A percentile compares a stretch with the other conserved stretches of the same genome.
Evolutionary conservation across 2,888 invertebrate genomes (phyloP).

Genomic region (Drosophila borealis): DNA sequence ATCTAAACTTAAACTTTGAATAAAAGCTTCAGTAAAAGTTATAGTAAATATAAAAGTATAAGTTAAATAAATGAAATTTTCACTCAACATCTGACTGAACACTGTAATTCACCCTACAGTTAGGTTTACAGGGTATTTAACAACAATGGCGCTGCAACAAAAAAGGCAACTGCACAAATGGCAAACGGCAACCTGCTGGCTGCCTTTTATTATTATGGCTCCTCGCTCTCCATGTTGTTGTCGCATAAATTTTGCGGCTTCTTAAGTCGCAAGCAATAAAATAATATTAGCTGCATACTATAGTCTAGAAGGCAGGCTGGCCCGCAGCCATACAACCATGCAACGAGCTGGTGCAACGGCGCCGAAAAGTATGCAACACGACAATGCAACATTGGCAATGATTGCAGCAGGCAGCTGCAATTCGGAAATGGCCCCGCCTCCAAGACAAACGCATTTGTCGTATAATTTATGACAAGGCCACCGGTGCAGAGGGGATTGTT

Average conservation of each 20-base stretch:
- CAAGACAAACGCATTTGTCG: constrained; percentile 79
- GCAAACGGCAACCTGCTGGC: constrained; percentile 49
- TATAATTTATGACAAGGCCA: constrained; percentile 73
- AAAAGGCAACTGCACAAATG: constrained; percentile 60
- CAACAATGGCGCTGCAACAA: constrained; percentile 46
- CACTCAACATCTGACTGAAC: too few relatives aligned
- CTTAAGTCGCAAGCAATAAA: constrained; percentile 81
- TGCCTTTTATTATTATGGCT: constrained; percentile 78
- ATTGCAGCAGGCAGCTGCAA: constrained; percentile 68
- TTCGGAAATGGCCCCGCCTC: constrained; percentile 50
- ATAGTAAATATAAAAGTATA: too few relatives aligned
- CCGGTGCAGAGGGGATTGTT: constrained; percentile 14
- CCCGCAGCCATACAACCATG: background rate
- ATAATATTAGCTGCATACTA: constrained; percentile 81
- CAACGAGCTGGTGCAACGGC: constrained; percentile 17
- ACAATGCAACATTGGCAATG: constrained; percentile 74
- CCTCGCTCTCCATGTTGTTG: constrained; percentile 67
- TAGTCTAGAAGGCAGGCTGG: constrained; percentile 23
- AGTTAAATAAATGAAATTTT: too few relatives aligned
- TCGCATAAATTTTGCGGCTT: constrained; percentile 82
- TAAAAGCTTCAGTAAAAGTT: too few relatives aligned
- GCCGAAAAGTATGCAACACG: constrained; percentile 75
- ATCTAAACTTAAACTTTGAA: too few relatives aligned
- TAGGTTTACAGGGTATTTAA: constrained; percentile 28
- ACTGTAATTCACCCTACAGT: background rate